A percentile compares a stretch with the other conserved stretches of the same genome.
These are phyloP conservation scores for Phrynocephalus vlangalii DNA, from an alignment of 2,797 vertebrate genomes.

Conservation along the genomic window DNA sequence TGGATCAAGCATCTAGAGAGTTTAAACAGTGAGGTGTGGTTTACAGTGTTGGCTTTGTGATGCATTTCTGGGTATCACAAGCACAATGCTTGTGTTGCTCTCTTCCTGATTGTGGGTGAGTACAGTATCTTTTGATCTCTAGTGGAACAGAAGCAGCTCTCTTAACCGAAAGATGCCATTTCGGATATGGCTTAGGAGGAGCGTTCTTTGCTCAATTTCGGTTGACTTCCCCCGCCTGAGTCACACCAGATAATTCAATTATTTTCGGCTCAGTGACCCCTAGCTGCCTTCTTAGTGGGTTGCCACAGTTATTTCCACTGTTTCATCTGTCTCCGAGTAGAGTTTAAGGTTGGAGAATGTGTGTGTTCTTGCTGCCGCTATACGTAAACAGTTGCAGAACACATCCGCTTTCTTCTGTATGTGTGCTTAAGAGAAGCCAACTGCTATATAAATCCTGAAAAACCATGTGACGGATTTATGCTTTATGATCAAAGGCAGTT, in stretches of 20 bases:
- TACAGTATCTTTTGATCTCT: conserved; percentile 10
- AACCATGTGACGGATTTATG: conserved; percentile 52
- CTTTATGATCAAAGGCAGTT: conserved; percentile 65
- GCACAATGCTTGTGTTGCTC: not conserved
- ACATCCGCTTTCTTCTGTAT: conserved; percentile 15
- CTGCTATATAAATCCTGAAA: conserved; percentile 34
- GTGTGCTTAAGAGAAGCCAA: conserved; percentile 20
- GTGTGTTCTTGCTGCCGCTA: conserved; percentile 13
- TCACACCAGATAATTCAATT: not conserved
- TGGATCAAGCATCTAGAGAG: not conserved
- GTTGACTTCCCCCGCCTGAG: not conserved
- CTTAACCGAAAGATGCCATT: not conserved
- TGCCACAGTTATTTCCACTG: not conserved
- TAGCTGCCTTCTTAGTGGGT: conserved; percentile 1
- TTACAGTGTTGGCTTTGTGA: not conserved
- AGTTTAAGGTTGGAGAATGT: conserved; percentile 18
- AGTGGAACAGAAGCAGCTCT: not conserved
- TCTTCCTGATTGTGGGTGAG: conserved; percentile 28
- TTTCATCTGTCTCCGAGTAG: not conserved
- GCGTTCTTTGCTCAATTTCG: not conserved
- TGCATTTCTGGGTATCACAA: not conserved
- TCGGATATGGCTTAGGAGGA: not conserved
- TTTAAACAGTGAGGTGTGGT: not conserved
- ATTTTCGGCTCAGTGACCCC: not conserved
- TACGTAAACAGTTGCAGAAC: conserved; percentile 51